Percentiles rank a stretch among this genome's conserved stretches.
Evolutionary conservation across 2,113 vertebrate species (phyloP).

Genomic region (Aplodontia rufa): DNA sequence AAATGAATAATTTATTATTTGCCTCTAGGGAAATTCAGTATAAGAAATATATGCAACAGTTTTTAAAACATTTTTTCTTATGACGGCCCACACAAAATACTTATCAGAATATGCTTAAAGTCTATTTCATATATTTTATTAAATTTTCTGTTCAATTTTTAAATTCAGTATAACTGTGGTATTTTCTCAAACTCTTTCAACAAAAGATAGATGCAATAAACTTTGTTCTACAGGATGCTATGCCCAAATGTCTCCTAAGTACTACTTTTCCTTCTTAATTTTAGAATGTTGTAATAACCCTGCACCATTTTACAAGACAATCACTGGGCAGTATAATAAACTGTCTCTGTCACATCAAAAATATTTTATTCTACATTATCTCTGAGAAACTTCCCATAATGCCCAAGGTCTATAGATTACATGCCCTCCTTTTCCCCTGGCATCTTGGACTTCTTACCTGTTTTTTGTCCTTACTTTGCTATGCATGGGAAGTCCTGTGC

Average conservation of each 20-base stretch:
- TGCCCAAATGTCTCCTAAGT: neutral
- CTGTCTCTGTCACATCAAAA: neutral
- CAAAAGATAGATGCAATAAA: neutral
- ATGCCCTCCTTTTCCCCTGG: neutral
- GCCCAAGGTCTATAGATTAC: neutral
- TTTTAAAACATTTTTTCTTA: neutral
- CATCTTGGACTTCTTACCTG: neutral
- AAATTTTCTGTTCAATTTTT: neutral
- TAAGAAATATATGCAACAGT: neutral
- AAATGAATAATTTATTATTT: conserved; percentile 16
- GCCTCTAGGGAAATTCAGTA: neutral
- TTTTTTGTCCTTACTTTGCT: neutral
- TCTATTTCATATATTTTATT: neutral
- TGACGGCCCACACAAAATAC: neutral
- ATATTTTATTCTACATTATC: neutral
- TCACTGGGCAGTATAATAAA: neutral
- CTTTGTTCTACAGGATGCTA: neutral
- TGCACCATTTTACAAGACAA: neutral
- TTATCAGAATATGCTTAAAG: neutral
- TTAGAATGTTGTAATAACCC: neutral
- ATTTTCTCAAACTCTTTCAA: neutral
- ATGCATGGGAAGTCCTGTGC: neutral
- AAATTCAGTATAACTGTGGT: neutral
- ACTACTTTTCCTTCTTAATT: neutral
- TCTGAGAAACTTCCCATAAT: neutral